Evolutionary conservation across 2,888 invertebrate genomes (phyloP).

Genomic region (Cryptophagus acutangulus): DNA sequence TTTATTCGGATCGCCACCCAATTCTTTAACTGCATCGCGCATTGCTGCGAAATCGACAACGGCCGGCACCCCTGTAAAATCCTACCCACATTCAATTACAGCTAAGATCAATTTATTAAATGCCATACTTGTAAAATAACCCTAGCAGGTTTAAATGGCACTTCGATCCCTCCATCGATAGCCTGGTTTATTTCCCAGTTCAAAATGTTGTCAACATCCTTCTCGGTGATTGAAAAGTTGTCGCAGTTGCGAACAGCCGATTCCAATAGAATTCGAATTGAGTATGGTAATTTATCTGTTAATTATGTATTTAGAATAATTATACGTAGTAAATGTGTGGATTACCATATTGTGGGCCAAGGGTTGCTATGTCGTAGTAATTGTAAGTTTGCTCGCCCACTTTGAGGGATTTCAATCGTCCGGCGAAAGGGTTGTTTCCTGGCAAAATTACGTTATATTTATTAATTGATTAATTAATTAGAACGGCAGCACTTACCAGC

Average conservation of each 20-base stretch:
- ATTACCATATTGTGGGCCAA: conserved; percentile 77
- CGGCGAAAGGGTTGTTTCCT: conserved; percentile 60
- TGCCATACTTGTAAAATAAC: conserved; percentile 83
- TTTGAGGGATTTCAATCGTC: conserved; percentile 56
- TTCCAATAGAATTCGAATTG: conserved; percentile 88
- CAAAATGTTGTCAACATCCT: conserved; percentile 84
- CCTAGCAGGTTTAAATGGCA: conserved; percentile 93
- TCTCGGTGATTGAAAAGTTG: conserved; percentile 80
- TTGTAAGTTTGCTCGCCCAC: conserved; percentile 62
- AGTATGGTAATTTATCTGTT: conserved; percentile 80
- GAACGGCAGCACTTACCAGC: conserved; percentile 27
- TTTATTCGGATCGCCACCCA: conserved; percentile 85
- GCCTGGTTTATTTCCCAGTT: conserved; percentile 78
- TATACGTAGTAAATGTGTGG: conserved; percentile 3
- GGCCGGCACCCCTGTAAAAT: conserved; percentile 95
- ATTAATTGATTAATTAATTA: conserved; percentile 4
- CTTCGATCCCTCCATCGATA: conserved; percentile 71
- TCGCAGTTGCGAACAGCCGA: conserved; percentile 96
- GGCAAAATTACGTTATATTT: conserved; percentile 30
- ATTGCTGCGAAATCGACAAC: conserved; percentile 99
- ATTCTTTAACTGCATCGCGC: conserved; percentile 85
- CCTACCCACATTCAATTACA: conserved; percentile 52
- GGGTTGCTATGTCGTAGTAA: conserved; percentile 71
- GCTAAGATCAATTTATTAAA: conserved; percentile 2
- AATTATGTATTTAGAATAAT: conserved; percentile 10